Evolutionary conservation across 2,113 vertebrate species (phyloP).

Genomic region (Chrysemys picta): DNA sequence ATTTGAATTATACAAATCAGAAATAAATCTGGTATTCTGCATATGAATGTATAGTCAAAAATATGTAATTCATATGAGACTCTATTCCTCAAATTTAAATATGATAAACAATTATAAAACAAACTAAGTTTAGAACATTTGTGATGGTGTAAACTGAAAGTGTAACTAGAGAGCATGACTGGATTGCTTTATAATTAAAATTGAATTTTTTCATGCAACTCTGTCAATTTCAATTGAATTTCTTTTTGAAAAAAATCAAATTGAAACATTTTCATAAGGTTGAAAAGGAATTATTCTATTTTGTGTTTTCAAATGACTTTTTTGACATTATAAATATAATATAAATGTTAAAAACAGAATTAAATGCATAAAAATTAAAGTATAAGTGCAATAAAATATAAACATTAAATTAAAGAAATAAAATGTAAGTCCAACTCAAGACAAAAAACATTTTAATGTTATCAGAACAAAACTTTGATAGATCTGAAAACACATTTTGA

Average conservation of each 20-base stretch:
- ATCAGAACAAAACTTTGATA: neutral
- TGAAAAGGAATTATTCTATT: neutral
- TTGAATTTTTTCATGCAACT: neutral
- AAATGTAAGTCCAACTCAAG: neutral
- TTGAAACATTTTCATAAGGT: neutral
- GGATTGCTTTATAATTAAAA: neutral
- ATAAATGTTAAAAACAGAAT: neutral
- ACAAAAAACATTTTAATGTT: neutral
- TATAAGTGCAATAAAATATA: neutral
- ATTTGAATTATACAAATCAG: neutral
- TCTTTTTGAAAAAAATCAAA: neutral
- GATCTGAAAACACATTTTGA: neutral
- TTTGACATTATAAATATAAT: neutral
- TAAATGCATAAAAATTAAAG: neutral
- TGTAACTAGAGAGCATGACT: neutral
- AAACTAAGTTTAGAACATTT: neutral
- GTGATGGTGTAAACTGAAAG: neutral
- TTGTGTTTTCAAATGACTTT: neutral
- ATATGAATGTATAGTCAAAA: neutral
- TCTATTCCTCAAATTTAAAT: neutral
- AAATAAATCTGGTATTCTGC: neutral
- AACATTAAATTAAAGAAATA: neutral
- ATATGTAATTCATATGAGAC: neutral
- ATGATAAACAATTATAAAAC: neutral
- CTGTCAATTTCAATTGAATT: neutral